Evolutionary conservation across 37 sponge, comb jelly and placozoan genomes (phyloP).

Genomic region (Cliona cf. orientalis): DNA sequence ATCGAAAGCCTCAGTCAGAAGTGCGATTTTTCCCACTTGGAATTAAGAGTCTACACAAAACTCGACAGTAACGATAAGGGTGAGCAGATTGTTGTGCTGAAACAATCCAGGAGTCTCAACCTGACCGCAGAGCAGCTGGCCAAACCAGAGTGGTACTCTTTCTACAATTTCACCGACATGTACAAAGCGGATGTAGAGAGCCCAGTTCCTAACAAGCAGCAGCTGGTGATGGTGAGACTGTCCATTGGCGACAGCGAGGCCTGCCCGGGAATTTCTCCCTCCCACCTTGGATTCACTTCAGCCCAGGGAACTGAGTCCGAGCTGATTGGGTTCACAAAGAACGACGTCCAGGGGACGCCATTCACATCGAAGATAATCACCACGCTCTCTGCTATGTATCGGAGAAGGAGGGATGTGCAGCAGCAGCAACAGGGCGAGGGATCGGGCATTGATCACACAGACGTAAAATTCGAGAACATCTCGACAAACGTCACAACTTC

Average conservation of each 20-base stretch:
- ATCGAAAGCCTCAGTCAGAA: not conserved
- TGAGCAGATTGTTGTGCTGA: not conserved
- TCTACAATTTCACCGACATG: conserved; percentile 14
- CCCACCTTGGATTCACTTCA: conserved; percentile 10
- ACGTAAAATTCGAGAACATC: not conserved
- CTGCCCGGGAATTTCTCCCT: not conserved
- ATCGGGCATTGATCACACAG: not conserved
- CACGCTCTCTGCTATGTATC: not conserved
- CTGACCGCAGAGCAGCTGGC: not conserved
- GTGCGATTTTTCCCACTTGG: conserved; percentile 11
- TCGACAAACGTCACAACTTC: not conserved
- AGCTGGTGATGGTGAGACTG: not conserved
- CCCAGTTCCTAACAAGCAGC: not conserved
- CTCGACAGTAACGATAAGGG: not conserved
- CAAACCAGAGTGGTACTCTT: conserved; percentile 7
- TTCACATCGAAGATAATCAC: not conserved
- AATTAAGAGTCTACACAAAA: conserved; percentile 14
- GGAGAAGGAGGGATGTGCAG: not conserved
- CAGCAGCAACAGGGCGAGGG: not conserved
- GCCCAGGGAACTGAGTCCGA: not conserved
- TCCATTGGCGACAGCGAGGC: conserved; percentile 10
- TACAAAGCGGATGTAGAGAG: not conserved
- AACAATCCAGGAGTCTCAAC: not conserved
- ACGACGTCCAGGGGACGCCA: not conserved
- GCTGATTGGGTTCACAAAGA: conserved; percentile 8